Base-by-base conservation (phyloP, 2,888 invertebrate genomes). In the Glyphotaelius pellucidus region DNA sequence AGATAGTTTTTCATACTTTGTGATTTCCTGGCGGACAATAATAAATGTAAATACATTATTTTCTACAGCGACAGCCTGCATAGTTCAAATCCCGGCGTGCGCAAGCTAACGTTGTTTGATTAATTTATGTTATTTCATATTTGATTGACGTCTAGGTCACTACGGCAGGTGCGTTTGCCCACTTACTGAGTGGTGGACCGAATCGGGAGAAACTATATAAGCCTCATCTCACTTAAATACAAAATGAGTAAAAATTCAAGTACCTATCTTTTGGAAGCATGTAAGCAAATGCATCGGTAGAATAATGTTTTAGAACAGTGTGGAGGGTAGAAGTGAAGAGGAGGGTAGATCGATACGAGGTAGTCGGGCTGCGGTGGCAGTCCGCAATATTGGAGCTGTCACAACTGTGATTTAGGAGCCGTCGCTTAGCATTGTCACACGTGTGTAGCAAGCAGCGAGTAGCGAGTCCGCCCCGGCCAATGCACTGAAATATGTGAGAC, bases 361-460 rank as follows among this genome's bases (percentile, higher is more conserved):
- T 86, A 85, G 87, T 67, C 52, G 84, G 86, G 90, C 14, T 25
- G 87, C 30, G 88, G 90, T 80, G 81, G 85, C 35, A 81, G 67
- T 79, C 89, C 92, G 91, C 92, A 93, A 92, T 90, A 93, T 92
- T 86, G 90, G 87, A 93, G 90, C 92, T 93, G 93, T 92, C 93
- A 92, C 85, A 87, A 86, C 15, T 86, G 81, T 93, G 93, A 93
- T 93, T 93, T 93, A 93, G 86, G 85, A 38, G 81, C 81, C 81
- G 90, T 90, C 89, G 67, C 84, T 88, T 88, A 87, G 91, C 91
- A 83, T 89, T 91, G 89, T 91, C 80, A 80, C 38, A 67, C 89
- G 83, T 84, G 47, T 88, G 81, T 14, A 42, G 80, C 79, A 67
- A 9, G 67, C 67, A 42, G 47, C 47, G 14, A 52, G 52, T 19